Evolutionary conservation across 1,140 invertebrate genomes (phyloP), one percentile per base, ranked within the genome.

Genomic region (Armadillidium nasatum): DNA sequence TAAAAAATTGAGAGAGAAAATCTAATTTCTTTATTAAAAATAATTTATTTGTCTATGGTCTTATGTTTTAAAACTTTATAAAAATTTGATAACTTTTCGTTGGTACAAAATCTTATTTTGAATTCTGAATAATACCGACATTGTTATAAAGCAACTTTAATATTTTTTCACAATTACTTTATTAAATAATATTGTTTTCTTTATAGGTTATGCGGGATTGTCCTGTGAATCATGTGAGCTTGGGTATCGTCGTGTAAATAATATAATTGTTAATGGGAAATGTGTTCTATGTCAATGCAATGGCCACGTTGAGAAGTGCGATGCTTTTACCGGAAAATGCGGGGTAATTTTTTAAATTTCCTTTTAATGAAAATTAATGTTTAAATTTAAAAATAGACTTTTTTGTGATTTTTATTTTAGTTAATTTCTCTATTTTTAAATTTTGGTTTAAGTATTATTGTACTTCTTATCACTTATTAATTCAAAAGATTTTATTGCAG

Each of bases 231-330:
- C 86, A 2, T 98, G 95, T 84, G 89, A 88, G 72, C 92, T 92
- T 86, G 95, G 94, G 3, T 96, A 94, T 83, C 89, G 92, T 21
- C 88, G 92, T 75, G 88, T 93, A 13, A 86, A 89, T 74, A 88
- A 88, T 78, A 84, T 83, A 76, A 82, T 88, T 67, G 86, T 85
- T 74, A 83, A 83, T 73, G 88, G 88, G 21, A 85, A 90, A 79
- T 99, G 97, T 84, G 87, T 91, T 44, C 91, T 91, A 81, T 98
- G 96, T 82, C 89, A 94, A 75, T 98, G 96, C 84, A 92, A 97
- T 84, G 90, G 91, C 2, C 95, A 97, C 85, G 91, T 94, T 0
- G 85, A 87, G n/a, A 88, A 89, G 0, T 98, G 96, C 83, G 90
- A 96, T 83, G 87, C 91, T 6, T 87, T 88, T 82, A 89, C 90